These are phyloP conservation scores for Thunnus maccoyii DNA, from an alignment of 2,113 vertebrate species.

Conservation along the genomic window DNA sequence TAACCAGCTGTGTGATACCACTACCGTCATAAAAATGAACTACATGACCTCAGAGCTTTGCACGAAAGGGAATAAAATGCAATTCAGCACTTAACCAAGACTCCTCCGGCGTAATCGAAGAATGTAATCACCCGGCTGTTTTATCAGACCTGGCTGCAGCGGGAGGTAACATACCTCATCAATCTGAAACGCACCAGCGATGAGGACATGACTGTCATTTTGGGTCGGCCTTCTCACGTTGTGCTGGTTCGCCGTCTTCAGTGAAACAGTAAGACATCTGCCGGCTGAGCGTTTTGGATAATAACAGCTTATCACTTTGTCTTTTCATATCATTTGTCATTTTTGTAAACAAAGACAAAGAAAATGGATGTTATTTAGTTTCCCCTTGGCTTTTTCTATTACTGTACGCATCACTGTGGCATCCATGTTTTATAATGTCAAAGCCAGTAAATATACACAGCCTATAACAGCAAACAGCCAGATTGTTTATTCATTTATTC, in stretches of 20 bases:
- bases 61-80: background rate
- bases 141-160: background rate
- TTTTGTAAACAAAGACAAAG: slow-evolving; percentile 35
- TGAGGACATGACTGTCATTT: background rate
- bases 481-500: slow-evolving; percentile 10
- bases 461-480: slow-evolving; percentile 24
- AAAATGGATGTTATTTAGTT: slow-evolving; percentile 1
- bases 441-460: background rate
- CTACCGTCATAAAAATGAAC: background rate
- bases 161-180: slow-evolving; percentile 10
- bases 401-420: background rate
- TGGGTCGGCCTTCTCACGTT: background rate
- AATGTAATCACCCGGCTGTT: background rate
- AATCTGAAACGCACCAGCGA: background rate
- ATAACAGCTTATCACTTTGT: slow-evolving; percentile 13
- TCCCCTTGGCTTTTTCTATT: background rate
- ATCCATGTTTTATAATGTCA: background rate
- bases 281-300: slow-evolving; percentile 20
- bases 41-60: background rate
- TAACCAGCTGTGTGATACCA: background rate
- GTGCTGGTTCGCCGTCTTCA: background rate
- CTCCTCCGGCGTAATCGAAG: background rate
- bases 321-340: slow-evolving; percentile 11
- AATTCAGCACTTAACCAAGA: background rate
- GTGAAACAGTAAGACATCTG: slow-evolving; percentile 2